Evolutionary conservation across 1,140 invertebrate species (phyloP).

Genomic region (Metopolophium dirhodum): DNA sequence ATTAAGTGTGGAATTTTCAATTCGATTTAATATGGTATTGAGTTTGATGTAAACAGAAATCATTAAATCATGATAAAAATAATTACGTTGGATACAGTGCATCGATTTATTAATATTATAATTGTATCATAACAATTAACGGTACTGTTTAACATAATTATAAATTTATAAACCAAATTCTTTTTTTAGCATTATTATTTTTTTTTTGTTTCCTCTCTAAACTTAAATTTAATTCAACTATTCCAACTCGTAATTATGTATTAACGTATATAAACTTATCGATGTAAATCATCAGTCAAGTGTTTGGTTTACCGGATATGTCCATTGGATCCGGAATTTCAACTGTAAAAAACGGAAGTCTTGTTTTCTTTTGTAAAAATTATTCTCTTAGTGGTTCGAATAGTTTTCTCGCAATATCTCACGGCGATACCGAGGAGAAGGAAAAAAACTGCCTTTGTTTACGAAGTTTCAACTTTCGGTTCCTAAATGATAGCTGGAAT

Average conservation of each 20-base stretch:
- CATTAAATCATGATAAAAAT: neutral
- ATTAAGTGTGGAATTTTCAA: neutral
- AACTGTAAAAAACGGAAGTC: conserved; percentile 43
- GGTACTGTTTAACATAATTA: neutral
- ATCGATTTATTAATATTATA: neutral
- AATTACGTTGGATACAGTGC: neutral
- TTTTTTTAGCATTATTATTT: neutral
- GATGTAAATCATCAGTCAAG: conserved; percentile 9
- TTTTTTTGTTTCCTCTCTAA: neutral
- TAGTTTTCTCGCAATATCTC: conserved; percentile 36
- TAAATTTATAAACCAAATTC: too few species aligned
- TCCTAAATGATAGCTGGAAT: conserved; percentile 24
- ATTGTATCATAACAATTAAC: neutral
- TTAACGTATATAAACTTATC: neutral
- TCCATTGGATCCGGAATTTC: conserved; percentile 16
- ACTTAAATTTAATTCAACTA: neutral
- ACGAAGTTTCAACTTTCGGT: conserved; percentile 51
- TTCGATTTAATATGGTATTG: neutral
- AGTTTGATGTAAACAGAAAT: neutral
- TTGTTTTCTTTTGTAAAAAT: conserved; percentile 44
- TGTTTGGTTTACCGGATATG: neutral
- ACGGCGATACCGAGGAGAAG: neutral
- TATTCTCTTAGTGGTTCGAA: conserved; percentile 7
- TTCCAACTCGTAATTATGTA: too few species aligned
- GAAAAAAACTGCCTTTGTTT: conserved; percentile 37